These are phyloP conservation scores for Tenebrosternarchus preto DNA, from an alignment of 2,113 vertebrate genomes.

Conservation along the genomic window DNA sequence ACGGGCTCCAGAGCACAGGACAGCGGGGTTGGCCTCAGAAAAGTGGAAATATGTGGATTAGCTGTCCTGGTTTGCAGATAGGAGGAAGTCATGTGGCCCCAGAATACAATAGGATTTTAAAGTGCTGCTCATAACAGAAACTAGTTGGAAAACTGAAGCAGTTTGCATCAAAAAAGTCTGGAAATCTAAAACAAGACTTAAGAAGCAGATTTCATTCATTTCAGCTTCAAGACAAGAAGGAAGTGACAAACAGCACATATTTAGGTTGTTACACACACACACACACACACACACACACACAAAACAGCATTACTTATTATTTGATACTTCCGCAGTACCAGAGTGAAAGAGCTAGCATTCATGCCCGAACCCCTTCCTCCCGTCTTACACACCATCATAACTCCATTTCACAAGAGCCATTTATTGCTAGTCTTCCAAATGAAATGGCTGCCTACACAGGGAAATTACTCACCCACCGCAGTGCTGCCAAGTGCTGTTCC, in stretches of 20 bases:
- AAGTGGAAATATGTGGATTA: constrained; percentile 69
- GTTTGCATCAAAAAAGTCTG: background rate
- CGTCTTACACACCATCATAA: constrained; percentile 57
- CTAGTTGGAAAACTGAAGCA: background rate
- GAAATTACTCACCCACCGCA: constrained; percentile 73
- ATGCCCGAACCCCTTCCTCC: constrained; percentile 54
- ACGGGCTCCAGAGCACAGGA: constrained; percentile 62
- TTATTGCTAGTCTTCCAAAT: constrained; percentile 73
- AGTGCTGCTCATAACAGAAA: constrained; percentile 1
- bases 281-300: constrained; percentile 40
- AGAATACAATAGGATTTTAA: constrained; percentile 31
- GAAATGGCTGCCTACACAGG: constrained; percentile 68
- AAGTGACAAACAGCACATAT: background rate
- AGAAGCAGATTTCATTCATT: background rate
- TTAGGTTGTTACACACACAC: background rate
- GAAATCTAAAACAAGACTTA: background rate
- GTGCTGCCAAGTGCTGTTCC: constrained; percentile 71
- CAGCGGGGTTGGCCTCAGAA: constrained; percentile 68
- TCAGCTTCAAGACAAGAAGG: background rate
- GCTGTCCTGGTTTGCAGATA: constrained; percentile 34
- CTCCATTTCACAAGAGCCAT: constrained; percentile 59
- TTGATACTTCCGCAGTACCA: constrained; percentile 63
- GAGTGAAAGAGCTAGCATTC: constrained; percentile 60
- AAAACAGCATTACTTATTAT: constrained; percentile 64
- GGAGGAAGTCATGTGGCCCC: constrained; percentile 16